Evolutionary conservation across 1,140 invertebrate species (phyloP).

Genomic region (Zaprionus nigranus): DNA sequence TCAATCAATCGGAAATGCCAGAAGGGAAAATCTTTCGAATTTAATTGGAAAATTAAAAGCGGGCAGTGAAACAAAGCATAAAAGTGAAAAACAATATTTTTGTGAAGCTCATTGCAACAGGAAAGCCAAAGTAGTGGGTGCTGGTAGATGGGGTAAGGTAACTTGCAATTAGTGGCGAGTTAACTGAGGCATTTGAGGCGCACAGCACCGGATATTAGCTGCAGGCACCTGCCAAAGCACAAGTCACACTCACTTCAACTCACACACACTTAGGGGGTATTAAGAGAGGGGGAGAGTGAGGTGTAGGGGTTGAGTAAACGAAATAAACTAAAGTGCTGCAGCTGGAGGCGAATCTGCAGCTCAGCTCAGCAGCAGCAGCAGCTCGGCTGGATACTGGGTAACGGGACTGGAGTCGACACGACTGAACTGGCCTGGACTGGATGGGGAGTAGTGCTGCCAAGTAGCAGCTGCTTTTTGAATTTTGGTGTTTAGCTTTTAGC

Average conservation of each 20-base stretch:
- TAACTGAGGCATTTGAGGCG: constrained; percentile 56
- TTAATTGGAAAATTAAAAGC: constrained; percentile 12
- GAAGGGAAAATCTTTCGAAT: constrained; percentile 40
- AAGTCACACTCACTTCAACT: constrained; percentile 18
- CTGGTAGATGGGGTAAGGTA: constrained; percentile 16
- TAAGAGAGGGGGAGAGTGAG: not conserved
- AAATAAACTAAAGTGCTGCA: constrained; percentile 69
- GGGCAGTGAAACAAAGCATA: not conserved
- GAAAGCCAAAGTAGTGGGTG: not conserved
- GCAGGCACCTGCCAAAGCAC: constrained; percentile 48
- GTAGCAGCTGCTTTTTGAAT: constrained; percentile 80
- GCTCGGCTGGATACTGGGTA: not conserved
- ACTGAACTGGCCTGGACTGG: not conserved
- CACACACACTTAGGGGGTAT: not conserved
- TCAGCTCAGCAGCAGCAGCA: not conserved
- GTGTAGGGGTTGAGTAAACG: constrained; percentile 12
- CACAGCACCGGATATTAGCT: constrained; percentile 47
- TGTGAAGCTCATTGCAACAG: constrained; percentile 25
- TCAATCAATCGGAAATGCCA: constrained; percentile 62
- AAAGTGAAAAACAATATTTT: constrained; percentile 13
- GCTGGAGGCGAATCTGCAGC: constrained; percentile 10
- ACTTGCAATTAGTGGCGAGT: constrained; percentile 72
- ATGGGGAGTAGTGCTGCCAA: constrained; percentile 15
- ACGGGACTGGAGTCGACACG: not conserved
- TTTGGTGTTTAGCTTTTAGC: constrained; percentile 82